Conservation (phyloP, 2,888 invertebrate genomes). For the Noctua fimbriata region DNA sequence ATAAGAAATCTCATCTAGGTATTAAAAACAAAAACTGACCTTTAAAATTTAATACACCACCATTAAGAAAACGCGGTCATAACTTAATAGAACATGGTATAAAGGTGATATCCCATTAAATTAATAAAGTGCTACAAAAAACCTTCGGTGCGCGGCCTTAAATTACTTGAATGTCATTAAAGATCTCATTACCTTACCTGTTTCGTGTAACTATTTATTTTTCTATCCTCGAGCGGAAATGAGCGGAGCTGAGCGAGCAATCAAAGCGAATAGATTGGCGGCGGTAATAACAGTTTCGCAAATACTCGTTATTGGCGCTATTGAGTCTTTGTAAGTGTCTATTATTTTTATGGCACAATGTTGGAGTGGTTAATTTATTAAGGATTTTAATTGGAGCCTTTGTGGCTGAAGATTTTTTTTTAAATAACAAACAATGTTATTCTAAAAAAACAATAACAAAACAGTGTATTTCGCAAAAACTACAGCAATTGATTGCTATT, state of each 20-base stretch:
- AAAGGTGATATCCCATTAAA: conserved; percentile 45
- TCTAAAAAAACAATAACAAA: not conserved
- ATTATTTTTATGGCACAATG: conserved; percentile 16
- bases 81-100: conserved; percentile 32
- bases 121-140: conserved; percentile 49
- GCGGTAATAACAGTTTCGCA: conserved; percentile 48
- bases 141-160: conserved; percentile 35
- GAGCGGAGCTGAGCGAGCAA: conserved; percentile 74
- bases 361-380: conserved; percentile 3
- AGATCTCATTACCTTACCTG: conserved; percentile 65
- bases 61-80: conserved; percentile 28
- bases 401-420: not conserved
- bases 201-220: conserved; percentile 65
- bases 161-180: conserved; percentile 55
- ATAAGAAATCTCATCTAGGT: conserved; percentile 1
- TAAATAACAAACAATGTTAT: too few species aligned
- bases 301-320: conserved; percentile 47
- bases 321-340: conserved; percentile 11
- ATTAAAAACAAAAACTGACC: conserved; percentile 31
- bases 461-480: not conserved
- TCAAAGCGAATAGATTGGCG: conserved; percentile 60
- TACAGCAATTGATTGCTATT: not conserved
- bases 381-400: not conserved
- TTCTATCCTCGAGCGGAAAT: conserved; percentile 76
- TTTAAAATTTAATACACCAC: conserved; percentile 17